Conservation (phyloP, 2,888 invertebrate species). For the Homarus gammarus region DNA sequence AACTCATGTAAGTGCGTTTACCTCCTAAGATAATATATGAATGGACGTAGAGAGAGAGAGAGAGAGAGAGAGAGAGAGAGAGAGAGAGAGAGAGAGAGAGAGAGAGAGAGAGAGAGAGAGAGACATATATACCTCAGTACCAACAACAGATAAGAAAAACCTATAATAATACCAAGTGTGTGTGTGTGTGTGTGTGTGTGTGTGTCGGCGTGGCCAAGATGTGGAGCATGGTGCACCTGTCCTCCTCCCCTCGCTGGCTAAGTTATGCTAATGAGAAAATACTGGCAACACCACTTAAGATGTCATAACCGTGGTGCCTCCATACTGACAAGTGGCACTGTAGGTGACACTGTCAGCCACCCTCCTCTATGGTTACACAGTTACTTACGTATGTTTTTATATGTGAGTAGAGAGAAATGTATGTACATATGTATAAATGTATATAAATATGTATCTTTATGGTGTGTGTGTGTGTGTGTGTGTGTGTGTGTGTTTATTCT, state of each 20-base stretch:
- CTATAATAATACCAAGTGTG: background rate
- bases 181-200: background rate
- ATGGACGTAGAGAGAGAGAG: no score
- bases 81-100: no score
- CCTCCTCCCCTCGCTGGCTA: background rate
- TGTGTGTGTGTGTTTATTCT: background rate
- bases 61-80: no score
- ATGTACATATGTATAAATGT: conserved; percentile 20
- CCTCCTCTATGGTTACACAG: background rate
- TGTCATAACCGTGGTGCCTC: background rate
- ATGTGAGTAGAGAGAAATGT: background rate
- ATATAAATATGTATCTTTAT: conserved; percentile 3
- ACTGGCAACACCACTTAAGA: background rate
- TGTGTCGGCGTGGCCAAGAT: no score
- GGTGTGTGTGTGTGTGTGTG: conserved; percentile 23
- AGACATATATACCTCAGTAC: no score
- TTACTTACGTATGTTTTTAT: conserved; percentile 1
- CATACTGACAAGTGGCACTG: background rate
- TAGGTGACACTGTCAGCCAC: background rate
- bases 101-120: no score
- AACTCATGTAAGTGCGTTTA: no score
- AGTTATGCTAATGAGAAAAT: background rate
- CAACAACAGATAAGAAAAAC: no score
- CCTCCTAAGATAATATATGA: background rate
- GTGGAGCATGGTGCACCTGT: no score